phyloP scores from a whole-genome alignment of 2,113 vertebrate genomes.

The Laterallus jamaicensis region DNA sequence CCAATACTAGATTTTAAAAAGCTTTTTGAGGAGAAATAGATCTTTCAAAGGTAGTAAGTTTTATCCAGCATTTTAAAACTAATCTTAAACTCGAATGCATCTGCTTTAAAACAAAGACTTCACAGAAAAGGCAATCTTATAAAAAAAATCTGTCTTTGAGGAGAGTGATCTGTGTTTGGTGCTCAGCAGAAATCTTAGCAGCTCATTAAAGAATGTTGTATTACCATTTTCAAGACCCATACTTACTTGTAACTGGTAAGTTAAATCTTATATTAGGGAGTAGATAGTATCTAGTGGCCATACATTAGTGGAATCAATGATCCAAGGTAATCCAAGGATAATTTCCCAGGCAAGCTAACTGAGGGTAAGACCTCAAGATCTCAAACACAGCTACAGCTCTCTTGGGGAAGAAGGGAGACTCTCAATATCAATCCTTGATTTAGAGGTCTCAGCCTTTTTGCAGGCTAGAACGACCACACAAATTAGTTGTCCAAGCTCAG shows the following conservation, averaged over 20 bases:
- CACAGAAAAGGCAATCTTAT: background rate
- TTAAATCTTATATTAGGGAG: slow-evolving; percentile 14
- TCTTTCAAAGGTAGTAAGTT: background rate
- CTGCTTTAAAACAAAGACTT: background rate
- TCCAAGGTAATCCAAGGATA: slow-evolving; percentile 56
- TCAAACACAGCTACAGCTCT: slow-evolving; percentile 21
- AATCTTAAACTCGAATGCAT: background rate
- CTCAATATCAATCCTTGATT: slow-evolving; percentile 25
- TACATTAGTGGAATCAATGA: slow-evolving; percentile 59
- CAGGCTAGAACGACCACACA: background rate
- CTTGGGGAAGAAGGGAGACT: slow-evolving; percentile 8
- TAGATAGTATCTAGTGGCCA: background rate
- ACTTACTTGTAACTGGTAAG: slow-evolving; percentile 33
- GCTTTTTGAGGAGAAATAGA: background rate
- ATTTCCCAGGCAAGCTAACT: slow-evolving; percentile 65
- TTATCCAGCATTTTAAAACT: background rate
- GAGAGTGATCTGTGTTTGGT: background rate
- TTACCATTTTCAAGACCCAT: background rate
- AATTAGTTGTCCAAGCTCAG: background rate
- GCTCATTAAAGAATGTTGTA: slow-evolving; percentile 16
- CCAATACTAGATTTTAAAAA: slow-evolving; percentile 29
- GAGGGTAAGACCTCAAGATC: slow-evolving; percentile 20
- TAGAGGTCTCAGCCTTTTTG: slow-evolving; percentile 19
- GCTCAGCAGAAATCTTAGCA: background rate
- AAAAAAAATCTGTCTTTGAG: background rate